Evolutionary conservation across 2,888 invertebrate species (phyloP).

Genomic region (Sisyra nigra): DNA sequence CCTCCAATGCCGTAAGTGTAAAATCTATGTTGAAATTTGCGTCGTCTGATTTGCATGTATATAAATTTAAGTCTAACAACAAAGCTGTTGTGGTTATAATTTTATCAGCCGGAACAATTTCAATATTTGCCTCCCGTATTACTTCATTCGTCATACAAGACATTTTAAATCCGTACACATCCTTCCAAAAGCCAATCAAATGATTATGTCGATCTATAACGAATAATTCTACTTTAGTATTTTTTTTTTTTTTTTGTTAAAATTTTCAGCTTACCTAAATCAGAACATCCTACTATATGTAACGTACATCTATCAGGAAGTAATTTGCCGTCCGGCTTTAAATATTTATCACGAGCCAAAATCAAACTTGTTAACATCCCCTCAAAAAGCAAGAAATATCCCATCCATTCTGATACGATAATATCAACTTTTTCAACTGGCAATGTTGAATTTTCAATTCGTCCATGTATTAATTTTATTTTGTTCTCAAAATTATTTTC

Average conservation of each 20-base stretch:
- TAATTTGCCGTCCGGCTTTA: slow-evolving; percentile 58
- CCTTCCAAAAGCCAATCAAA: slow-evolving; percentile 73
- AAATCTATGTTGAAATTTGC: slow-evolving; percentile 60
- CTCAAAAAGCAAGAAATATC: slow-evolving; percentile 90
- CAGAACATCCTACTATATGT: slow-evolving; percentile 64
- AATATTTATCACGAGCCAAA: slow-evolving; percentile 67
- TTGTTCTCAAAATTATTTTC: slow-evolving; percentile 60
- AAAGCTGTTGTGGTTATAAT: slow-evolving; percentile 49
- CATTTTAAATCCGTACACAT: slow-evolving; percentile 93
- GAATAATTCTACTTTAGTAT: slow-evolving; percentile 2
- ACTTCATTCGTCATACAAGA: slow-evolving; percentile 75
- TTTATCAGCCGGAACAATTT: slow-evolving; percentile 42
- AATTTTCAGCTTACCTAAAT: slow-evolving; percentile 32
- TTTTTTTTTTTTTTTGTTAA: not conserved
- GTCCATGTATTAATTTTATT: slow-evolving; percentile 68
- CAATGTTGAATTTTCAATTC: slow-evolving; percentile 66
- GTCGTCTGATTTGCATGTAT: slow-evolving; percentile 51
- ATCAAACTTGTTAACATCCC: slow-evolving; percentile 93
- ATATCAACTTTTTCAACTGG: slow-evolving; percentile 71
- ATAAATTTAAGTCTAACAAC: slow-evolving; percentile 58
- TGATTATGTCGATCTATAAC: slow-evolving; percentile 47
- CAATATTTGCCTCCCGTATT: slow-evolving; percentile 58
- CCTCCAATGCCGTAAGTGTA: slow-evolving; percentile 40
- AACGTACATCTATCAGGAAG: slow-evolving; percentile 76
- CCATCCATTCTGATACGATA: slow-evolving; percentile 98